Evolutionary conservation across 2,113 vertebrate genomes (phyloP).

Genomic region (Etheostoma cragini): DNA sequence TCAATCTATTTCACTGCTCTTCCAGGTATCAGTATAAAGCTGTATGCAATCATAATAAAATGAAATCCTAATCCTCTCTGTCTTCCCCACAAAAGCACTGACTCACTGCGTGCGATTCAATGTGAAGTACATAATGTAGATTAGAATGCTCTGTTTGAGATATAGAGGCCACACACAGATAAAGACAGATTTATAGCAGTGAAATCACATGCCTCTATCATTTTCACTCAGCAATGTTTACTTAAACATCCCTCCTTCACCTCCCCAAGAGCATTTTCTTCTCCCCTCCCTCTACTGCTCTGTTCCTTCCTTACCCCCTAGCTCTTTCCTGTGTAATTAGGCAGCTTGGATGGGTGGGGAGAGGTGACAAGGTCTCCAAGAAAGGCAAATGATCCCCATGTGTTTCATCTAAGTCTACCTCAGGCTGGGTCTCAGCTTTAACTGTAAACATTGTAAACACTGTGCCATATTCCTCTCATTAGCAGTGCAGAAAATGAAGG

Average conservation of each 20-base stretch:
- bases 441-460: conserved; percentile 55
- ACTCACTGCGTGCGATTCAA: conserved; percentile 32
- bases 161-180: conserved; percentile 18
- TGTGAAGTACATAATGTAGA: conserved; percentile 34
- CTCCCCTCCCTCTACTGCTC: conserved; percentile 24
- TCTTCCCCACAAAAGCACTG: conserved; percentile 47
- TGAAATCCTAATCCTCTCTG: conserved; percentile 58
- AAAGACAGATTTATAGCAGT: background rate
- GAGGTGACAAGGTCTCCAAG: conserved; percentile 66
- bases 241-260: conserved; percentile 40
- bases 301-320: conserved; percentile 43
- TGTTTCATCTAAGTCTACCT: conserved; percentile 47
- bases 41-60: conserved; percentile 62
- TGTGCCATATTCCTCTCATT: conserved; percentile 33
- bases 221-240: conserved; percentile 36
- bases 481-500: conserved; percentile 22
- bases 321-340: conserved; percentile 73
- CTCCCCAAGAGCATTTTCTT: conserved; percentile 26
- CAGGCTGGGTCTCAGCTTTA: conserved; percentile 50
- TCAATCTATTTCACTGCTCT: conserved; percentile 49
- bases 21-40: conserved; percentile 45
- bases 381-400: conserved; percentile 60
- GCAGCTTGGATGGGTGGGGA: conserved; percentile 50
- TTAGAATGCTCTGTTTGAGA: conserved; percentile 30
- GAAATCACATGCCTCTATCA: conserved; percentile 18